Percentiles rank a stretch among this genome's conserved stretches.
phyloP scores from a whole-genome alignment of 1,140 invertebrate species.

The Nebria ingens region DNA sequence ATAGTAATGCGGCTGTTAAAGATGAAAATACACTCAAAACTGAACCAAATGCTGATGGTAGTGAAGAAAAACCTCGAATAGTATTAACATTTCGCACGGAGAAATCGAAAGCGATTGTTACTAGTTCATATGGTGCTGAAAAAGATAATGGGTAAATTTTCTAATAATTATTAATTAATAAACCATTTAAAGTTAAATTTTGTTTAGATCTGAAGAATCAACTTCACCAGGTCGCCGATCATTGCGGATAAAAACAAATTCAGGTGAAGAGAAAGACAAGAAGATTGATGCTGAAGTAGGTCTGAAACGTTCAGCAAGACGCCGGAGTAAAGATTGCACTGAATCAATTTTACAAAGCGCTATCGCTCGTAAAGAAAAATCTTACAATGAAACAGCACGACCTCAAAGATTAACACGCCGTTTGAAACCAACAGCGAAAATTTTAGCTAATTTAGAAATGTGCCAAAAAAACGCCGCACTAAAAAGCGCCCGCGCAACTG shows the following conservation, averaged over 20 bases:
- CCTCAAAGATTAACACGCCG: constrained; percentile 25
- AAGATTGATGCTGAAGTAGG: constrained; percentile 21
- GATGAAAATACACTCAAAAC: background rate
- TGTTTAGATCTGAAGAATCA: constrained; percentile 28
- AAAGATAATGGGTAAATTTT: background rate
- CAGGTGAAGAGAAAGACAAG: constrained; percentile 31
- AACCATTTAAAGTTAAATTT: background rate
- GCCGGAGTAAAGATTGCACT: constrained; percentile 37
- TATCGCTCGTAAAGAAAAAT: constrained; percentile 45
- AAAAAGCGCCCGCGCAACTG: constrained; percentile 18
- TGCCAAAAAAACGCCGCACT: constrained; percentile 11
- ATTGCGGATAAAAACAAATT: constrained; percentile 36
- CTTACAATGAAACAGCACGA: constrained; percentile 35
- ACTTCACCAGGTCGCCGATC: constrained; percentile 36
- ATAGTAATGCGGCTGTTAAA: background rate
- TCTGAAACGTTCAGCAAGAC: constrained; percentile 38
- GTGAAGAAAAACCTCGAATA: constrained; percentile 34
- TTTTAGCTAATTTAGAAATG: constrained; percentile 25
- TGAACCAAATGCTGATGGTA: background rate
- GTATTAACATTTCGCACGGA: constrained; percentile 40
- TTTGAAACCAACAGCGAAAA: constrained; percentile 26
- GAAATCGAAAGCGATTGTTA: constrained; percentile 24
- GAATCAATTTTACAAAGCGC: constrained; percentile 44
- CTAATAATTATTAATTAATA: background rate
- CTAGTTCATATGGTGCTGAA: background rate